These are phyloP conservation scores for Motacilla tschutschensis DNA, from an alignment of 2,113 vertebrate species.

Conservation along the genomic window DNA sequence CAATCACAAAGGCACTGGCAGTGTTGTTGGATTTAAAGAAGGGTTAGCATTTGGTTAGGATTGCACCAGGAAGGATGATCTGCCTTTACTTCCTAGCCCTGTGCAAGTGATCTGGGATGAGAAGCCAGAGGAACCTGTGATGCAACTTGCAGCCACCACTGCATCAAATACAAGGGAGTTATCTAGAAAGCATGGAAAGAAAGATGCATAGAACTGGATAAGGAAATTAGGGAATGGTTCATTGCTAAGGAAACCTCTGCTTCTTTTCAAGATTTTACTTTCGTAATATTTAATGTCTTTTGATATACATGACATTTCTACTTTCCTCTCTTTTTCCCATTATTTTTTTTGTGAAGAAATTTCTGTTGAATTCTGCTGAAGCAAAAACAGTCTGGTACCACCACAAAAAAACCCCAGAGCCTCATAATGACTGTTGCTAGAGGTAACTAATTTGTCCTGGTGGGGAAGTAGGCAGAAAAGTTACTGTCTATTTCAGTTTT, in stretches of 20 bases:
- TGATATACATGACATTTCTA: not conserved
- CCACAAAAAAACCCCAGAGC: not conserved
- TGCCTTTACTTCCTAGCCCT: not conserved
- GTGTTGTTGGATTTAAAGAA: not conserved
- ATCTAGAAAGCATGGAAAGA: not conserved
- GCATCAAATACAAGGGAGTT: not conserved
- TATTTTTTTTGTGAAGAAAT: not conserved
- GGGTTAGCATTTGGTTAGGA: not conserved
- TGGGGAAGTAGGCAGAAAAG: not conserved
- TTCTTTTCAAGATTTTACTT: not conserved
- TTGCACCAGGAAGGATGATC: not conserved
- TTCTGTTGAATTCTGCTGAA: not conserved
- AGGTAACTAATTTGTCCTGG: not conserved
- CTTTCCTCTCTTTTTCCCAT: not conserved
- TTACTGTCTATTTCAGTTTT: not conserved
- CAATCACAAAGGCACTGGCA: not conserved
- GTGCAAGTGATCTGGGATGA: not conserved
- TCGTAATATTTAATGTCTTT: not conserved
- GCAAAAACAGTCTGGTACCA: not conserved
- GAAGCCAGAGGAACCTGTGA: not conserved
- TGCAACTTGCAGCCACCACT: not conserved
- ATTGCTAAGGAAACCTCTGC: not conserved
- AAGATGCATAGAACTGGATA: fast-evolving
- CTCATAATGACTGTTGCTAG: not conserved
- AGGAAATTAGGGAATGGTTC: not conserved